phyloP scores from a whole-genome alignment of 1,140 invertebrate species.

The Physella acuta region DNA sequence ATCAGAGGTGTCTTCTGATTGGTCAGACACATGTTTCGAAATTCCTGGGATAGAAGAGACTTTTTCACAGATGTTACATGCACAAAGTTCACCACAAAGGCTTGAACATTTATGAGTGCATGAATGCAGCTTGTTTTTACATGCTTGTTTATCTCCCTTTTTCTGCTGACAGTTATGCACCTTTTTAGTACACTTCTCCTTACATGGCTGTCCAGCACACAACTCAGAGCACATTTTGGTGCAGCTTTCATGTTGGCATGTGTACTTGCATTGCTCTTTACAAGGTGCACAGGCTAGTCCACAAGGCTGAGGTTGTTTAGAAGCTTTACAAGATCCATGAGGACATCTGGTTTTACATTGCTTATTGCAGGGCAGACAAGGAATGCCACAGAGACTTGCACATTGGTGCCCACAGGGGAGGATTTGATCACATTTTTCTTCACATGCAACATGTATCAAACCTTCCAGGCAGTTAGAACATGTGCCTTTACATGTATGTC shows the following conservation, averaged over 20 bases:
- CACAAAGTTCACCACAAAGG: constrained; percentile 68
- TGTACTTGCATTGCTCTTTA: not conserved
- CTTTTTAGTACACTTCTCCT: constrained; percentile 60
- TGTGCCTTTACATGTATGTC: constrained; percentile 42
- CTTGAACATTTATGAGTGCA: constrained; percentile 69
- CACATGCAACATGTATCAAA: constrained; percentile 65
- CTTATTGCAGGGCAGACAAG: constrained; percentile 68
- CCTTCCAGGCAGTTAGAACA: constrained; percentile 64
- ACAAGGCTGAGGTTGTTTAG: constrained; percentile 56
- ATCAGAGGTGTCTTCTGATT: not conserved
- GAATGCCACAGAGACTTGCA: constrained; percentile 33
- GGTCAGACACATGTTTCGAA: not conserved
- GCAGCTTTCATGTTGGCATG: not conserved
- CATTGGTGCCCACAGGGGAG: constrained; percentile 58
- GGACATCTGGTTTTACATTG: constrained; percentile 66
- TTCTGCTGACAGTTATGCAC: constrained; percentile 63
- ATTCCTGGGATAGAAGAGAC: not conserved
- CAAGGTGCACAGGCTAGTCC: constrained; percentile 64
- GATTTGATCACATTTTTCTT: constrained; percentile 43
- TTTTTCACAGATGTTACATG: constrained; percentile 19
- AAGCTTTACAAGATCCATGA: constrained; percentile 62
- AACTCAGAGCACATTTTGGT: not conserved
- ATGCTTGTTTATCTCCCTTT: constrained; percentile 56
- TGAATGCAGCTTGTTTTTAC: constrained; percentile 53
- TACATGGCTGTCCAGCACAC: constrained; percentile 55